A percentile compares a stretch with the other conserved stretches of the same genome.
phyloP scores from a whole-genome alignment of 2,888 invertebrate genomes.

The Drosophila mimica region DNA sequence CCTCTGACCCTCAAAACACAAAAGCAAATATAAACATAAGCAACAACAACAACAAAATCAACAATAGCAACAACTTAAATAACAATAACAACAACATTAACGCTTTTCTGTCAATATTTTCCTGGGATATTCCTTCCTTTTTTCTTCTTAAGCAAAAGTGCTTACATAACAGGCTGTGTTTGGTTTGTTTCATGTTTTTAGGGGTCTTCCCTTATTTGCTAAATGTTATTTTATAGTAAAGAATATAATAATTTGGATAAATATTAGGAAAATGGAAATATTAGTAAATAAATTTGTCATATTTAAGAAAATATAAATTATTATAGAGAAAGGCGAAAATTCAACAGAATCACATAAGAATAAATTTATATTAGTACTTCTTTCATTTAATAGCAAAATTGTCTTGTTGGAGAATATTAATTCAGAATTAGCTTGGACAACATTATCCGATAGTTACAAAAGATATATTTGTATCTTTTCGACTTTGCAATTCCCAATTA shows the following conservation, averaged over 20 bases:
- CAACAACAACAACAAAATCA: constrained; percentile 5
- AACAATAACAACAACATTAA: constrained; percentile 24
- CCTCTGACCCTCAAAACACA: constrained; percentile 36
- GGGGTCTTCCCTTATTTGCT: background rate
- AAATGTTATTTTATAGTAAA: constrained; percentile 3
- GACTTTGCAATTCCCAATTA: background rate
- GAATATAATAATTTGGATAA: constrained; percentile 2
- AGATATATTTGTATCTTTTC: background rate
- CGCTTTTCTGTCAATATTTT: constrained; percentile 48
- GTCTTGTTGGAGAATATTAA: background rate
- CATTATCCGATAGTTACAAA: background rate
- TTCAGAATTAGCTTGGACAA: background rate
- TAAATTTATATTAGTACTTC: background rate
- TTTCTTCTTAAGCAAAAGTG: background rate
- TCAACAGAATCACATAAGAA: no score
- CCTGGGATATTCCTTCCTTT: constrained; percentile 1
- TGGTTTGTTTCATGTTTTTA: constrained; percentile 12
- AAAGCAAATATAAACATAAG: constrained; percentile 21
- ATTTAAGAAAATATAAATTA: background rate
- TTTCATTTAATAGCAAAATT: background rate
- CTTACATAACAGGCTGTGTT: background rate
- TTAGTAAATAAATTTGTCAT: background rate
- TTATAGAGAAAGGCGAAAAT: no score
- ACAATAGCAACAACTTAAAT: constrained; percentile 6
- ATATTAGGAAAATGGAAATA: background rate